Base-by-base conservation (phyloP, 2,888 invertebrate genomes). In the Chrysodeixis includens region DNA sequence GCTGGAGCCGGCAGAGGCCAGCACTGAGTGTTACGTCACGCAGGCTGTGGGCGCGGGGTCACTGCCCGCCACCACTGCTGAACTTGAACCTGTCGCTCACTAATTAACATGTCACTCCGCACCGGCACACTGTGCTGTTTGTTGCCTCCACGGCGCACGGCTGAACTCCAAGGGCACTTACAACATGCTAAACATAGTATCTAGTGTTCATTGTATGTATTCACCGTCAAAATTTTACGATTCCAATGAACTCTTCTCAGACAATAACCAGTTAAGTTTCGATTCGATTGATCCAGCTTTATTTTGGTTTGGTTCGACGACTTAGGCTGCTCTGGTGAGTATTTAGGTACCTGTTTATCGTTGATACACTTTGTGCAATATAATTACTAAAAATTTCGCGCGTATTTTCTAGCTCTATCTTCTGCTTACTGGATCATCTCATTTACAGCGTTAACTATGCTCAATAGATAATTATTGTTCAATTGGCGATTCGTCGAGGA, bases 1-100 rank as follows among this genome's bases (percentile, higher is more conserved):
- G 51, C 32, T 22, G 8, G 16, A 0, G 20, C 40, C 53, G 62
- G 59, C n/a, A 62, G 54, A 56, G 59, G 62, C 54, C 53, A 64
- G 75, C 70, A 78, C 75, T 76, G 69, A 73, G 76, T 59, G 69
- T 83, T 71, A 83, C 81, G 84, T 82, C 80, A 82, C 78, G 22
- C 70, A 77, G 46, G 54, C 54, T 16, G 54, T 54, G 81, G 75
- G 71, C 79, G 62, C 70, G 76, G 78, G 88, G 88, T 89, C 87
- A 79, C 44, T 72, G 88, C 81, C 88, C 83, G 76, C 74, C 67
- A 65, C 74, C 82, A 56, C 64, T 67, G 73, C 62, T 87, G 87
- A 86, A 86, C 88, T 87, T 86, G 87, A 88, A 87, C 86, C 82
- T 76, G 71, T 79, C 83, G 79, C 72, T 74, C 82, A 71, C 78